These are phyloP conservation scores for Rhea pennata DNA, from an alignment of 2,113 vertebrate genomes.

Conservation along the genomic window DNA sequence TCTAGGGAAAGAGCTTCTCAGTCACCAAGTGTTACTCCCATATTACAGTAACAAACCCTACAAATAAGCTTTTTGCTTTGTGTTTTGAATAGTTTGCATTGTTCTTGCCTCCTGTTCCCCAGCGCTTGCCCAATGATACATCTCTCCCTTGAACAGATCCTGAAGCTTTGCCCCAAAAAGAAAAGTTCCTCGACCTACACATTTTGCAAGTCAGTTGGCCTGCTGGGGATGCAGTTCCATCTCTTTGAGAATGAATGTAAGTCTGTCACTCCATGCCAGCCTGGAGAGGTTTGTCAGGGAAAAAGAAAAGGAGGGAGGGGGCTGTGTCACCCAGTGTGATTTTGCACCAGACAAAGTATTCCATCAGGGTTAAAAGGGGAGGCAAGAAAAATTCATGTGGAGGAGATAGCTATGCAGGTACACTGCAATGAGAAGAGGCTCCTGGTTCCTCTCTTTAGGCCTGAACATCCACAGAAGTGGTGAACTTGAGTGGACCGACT, in stretches of 20 bases:
- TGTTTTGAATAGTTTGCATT: background rate
- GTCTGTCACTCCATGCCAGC: conserved; percentile 33
- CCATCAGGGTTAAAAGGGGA: background rate
- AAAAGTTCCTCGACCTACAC: conserved; percentile 96
- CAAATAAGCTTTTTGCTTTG: background rate
- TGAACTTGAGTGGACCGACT: background rate
- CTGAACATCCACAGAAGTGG: background rate
- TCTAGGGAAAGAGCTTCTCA: background rate
- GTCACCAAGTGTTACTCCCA: background rate
- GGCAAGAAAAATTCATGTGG: background rate
- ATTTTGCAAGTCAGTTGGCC: conserved; percentile 94
- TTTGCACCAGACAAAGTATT: background rate
- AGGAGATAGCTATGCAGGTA: background rate
- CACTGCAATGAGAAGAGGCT: background rate
- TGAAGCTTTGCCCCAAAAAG: conserved; percentile 98
- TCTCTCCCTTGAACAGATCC: conserved; percentile 81
- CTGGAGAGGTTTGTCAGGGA: background rate
- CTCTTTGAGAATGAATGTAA: conserved; percentile 98
- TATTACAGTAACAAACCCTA: background rate
- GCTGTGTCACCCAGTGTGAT: background rate
- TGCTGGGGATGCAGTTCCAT: conserved; percentile 97
- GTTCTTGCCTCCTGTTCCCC: background rate
- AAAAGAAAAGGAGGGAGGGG: background rate
- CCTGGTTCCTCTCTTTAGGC: background rate
- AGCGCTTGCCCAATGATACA: background rate